Conservation (phyloP, 2,888 invertebrate species). For the Caenorhabditis angaria region DNA sequence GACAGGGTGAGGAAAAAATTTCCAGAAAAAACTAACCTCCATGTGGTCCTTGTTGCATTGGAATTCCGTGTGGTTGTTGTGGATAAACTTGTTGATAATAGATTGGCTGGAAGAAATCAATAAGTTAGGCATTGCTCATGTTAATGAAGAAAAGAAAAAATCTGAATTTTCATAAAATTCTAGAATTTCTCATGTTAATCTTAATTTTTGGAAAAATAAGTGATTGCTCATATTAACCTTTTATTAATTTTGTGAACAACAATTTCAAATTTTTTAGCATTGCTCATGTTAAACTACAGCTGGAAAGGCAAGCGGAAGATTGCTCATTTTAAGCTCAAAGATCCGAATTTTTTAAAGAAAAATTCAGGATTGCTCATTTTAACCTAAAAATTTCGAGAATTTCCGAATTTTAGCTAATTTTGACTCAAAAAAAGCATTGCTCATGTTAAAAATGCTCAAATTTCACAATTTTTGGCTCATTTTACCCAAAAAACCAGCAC, state of each 20-base stretch:
- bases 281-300: too few relatives aligned
- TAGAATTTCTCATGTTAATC: not conserved
- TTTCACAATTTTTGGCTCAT: too few relatives aligned
- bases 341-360: too few relatives aligned
- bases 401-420: too few relatives aligned
- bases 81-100: constrained; percentile 14
- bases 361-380: too few relatives aligned
- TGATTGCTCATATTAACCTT: not conserved
- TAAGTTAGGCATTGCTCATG: not conserved
- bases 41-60: not conserved
- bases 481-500: too few relatives aligned
- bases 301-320: too few relatives aligned
- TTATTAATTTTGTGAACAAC: not conserved
- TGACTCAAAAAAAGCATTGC: too few relatives aligned
- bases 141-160: not conserved
- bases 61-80: constrained; percentile 14
- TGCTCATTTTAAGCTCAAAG: too few relatives aligned
- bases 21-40: not conserved
- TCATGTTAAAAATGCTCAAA: too few relatives aligned
- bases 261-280: too few relatives aligned
- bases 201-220: not conserved
- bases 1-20: not conserved
- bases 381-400: too few relatives aligned
- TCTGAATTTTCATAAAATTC: not conserved
- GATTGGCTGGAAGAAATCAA: constrained; percentile 17